Conservation (phyloP, 2,113 vertebrate genomes). For the Geococcyx californianus region DNA sequence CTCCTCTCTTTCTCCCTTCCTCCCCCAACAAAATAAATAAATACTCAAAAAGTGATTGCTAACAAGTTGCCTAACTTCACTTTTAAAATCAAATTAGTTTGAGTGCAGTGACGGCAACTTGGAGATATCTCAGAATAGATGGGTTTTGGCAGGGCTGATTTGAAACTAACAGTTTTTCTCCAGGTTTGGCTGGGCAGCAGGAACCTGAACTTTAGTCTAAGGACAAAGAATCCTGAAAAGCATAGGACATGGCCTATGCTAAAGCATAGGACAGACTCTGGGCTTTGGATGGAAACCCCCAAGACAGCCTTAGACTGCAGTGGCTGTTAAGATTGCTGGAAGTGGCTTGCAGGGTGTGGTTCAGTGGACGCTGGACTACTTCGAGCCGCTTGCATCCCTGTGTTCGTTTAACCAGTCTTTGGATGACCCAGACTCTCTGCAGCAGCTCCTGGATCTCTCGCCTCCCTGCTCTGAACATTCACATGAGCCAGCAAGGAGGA, state of each 20-base stretch:
- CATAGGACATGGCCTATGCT: neutral
- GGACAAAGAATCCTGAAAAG: neutral
- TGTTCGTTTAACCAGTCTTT: neutral
- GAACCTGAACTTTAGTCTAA: neutral
- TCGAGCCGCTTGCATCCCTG: neutral
- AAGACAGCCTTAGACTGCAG: neutral
- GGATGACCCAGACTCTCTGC: neutral
- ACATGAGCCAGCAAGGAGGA: neutral
- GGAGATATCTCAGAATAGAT: neutral
- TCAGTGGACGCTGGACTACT: neutral
- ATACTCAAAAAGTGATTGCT: conserved; percentile 17
- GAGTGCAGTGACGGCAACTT: neutral
- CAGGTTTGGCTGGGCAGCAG: neutral
- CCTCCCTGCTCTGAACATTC: neutral
- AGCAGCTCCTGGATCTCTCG: neutral
- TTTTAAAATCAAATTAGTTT: conserved; percentile 30
- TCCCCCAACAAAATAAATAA: conserved; percentile 29
- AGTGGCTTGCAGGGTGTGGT: neutral
- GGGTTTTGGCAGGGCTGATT: neutral
- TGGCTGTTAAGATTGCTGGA: neutral
- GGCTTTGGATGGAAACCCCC: neutral
- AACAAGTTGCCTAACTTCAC: conserved; percentile 9
- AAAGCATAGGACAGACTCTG: neutral
- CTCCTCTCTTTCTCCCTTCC: neutral
- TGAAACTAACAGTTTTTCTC: neutral